Base-by-base conservation (phyloP, 2,888 invertebrate species). In the Harpagoxenus sublaevis region DNA sequence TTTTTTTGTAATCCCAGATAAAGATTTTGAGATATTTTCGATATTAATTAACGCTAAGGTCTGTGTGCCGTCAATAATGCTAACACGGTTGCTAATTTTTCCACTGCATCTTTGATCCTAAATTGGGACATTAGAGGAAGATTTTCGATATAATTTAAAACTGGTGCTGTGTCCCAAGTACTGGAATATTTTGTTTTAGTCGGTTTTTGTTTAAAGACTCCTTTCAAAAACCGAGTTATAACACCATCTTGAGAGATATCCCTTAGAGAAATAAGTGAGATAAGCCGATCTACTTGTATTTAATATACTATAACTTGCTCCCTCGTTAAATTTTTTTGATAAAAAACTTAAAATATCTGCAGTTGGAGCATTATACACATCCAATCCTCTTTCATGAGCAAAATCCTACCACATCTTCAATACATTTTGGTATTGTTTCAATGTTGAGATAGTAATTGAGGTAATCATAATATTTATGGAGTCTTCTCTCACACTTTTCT, bases 41-140 rank as follows among this genome's bases (percentile, higher is more conserved):
- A 42, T 42, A 42, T 78, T 84, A 15, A 88, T 88, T 10, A 84
- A 45, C 4, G 87, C 73, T 42, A 87, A 65, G 35, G 85, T 88
- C 88, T 85, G 5, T 90, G 88, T 42, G 86, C 88, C 8, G 87
- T 88, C 9, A 85, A 71, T 18, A 89, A 15, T 0, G 87, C 87
- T 68, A 90, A 65, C 9, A 89, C 23, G 5, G 82, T 89, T 39
- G 79, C 74, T 18, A 89, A 62, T 81, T 89, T 89, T 75, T 89
- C 84, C 1, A 77, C 55, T 10, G 60, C 73, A 0, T 87, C 86
- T 51, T 84, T 89, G 0, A 77, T 10, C 28, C 75, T 84, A 4
- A 84, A 4, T 1, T 88, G 15, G 45, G 73, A 53, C 3, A 86
- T 10, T 1, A 84, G 70, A 31, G 45, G 51, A 0, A 85, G 6